Base-by-base conservation (phyloP, 1,140 invertebrate species). In the Rhynchophorus ferrugineus region DNA sequence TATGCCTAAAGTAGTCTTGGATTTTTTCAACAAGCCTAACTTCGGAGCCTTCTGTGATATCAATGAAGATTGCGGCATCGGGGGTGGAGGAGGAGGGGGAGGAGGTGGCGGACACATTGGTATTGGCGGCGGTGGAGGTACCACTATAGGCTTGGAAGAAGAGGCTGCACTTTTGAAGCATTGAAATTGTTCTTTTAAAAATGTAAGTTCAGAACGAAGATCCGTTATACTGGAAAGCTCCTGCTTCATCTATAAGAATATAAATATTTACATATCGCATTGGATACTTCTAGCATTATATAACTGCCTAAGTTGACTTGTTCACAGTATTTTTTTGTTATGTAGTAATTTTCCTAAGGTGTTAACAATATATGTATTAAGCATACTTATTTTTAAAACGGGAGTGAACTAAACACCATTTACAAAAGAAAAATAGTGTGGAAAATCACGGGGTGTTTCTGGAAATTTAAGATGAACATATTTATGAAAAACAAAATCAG, bases 61-160 rank as follows among this genome's bases (percentile, higher is more conserved):
- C n/a, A 51, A 18, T 11, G 34, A 24, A 11, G 46, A 43, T 33
- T 44, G 29, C n/a, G 53, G 54, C 22, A 48, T 54, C 13, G 49
- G 53, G 5, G 52, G 56, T 9, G 51, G 61, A 1, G 45, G 60
- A 24, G 60, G 63, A 1, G 62, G 61, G 29, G 61, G 60, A 2
- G 59, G 54, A 18, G 59, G 54, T 11, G 60, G 55, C 13, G 59
- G 56, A n/a, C 56, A 55, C 9, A 51, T 50, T 11, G 53, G 52
- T 9, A 53, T 38, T 6, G 52, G 41, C 6, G 59, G 50, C 0
- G 54, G 29, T 16, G 5, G 5, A 29, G 46, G 34, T 2, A 43
- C 34, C 29, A 38, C 17, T 11, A 36, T 33, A 5, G 37, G 13
- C 13, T 33, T 22, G 7, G 44, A 19, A 21, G 21, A 17, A 3